Evolutionary conservation across 2,888 invertebrate genomes (phyloP).

Genomic region (Cantharis nigra): DNA sequence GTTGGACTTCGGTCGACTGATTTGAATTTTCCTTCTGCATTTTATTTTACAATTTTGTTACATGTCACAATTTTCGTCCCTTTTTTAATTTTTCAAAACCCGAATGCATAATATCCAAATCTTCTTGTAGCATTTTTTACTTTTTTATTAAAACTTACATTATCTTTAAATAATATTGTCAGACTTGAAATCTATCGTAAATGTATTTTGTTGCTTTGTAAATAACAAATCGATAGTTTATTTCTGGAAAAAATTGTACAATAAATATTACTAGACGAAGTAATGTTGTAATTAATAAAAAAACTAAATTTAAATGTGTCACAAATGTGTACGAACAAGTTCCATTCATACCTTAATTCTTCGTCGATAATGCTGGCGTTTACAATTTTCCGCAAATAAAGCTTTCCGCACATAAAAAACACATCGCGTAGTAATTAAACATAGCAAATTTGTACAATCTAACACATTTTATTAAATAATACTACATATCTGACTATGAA

Average conservation of each 20-base stretch:
- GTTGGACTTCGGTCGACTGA: constrained; percentile 70
- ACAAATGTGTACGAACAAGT: not conserved
- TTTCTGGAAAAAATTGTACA: not conserved
- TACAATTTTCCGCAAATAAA: not conserved
- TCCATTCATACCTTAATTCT: not conserved
- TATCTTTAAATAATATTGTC: not conserved
- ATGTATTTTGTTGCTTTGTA: not conserved
- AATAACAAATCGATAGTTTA: not conserved
- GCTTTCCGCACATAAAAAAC: not conserved
- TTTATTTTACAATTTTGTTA: constrained; percentile 22
- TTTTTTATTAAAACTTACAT: not conserved
- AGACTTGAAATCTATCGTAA: not conserved
- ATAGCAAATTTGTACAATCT: constrained; percentile 5
- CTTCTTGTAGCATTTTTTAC: constrained; percentile 4
- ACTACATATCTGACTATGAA: constrained; percentile 8
- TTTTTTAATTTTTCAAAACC: constrained; percentile 24
- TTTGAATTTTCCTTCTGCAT: constrained; percentile 54
- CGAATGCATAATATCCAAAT: constrained; percentile 23
- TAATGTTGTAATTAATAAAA: not conserved
- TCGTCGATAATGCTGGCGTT: not conserved
- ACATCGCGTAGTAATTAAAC: not conserved
- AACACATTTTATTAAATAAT: constrained; percentile 14
- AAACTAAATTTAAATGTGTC: constrained; percentile 3
- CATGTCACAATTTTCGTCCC: constrained; percentile 19
- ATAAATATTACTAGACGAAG: not conserved